Conservation (phyloP, 2,888 invertebrate species). For the Archaeoteleia sp. region DNA sequence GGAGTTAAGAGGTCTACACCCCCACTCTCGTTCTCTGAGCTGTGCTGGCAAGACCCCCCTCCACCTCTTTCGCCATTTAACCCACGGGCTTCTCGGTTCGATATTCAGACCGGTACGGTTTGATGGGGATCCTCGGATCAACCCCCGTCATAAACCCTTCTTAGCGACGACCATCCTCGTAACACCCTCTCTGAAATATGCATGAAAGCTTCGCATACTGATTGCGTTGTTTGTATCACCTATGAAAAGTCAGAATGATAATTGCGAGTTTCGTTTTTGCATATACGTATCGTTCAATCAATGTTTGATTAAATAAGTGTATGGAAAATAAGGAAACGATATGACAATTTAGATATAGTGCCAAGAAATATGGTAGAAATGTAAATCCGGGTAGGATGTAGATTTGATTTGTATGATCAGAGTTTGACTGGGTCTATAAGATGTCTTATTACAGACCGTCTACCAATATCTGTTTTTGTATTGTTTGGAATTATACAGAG, state of each 20-base stretch:
- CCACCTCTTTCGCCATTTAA: constrained; percentile 31
- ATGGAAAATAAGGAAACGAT: too few species aligned
- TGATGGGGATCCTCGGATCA: constrained; percentile 74
- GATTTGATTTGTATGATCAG: too few species aligned
- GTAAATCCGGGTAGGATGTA: too few species aligned
- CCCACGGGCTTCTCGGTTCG: constrained; percentile 61
- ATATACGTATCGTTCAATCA: too few species aligned
- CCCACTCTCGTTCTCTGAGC: constrained; percentile 28
- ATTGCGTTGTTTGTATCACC: constrained; percentile 73
- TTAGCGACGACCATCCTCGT: constrained; percentile 68
- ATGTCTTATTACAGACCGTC: too few species aligned
- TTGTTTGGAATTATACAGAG: too few species aligned
- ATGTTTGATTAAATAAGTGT: too few species aligned
- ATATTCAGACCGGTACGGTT: constrained; percentile 72
- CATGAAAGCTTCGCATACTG: constrained; percentile 73
- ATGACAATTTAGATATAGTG: too few species aligned
- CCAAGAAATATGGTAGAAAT: too few species aligned
- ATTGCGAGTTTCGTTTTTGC: constrained; percentile 37
- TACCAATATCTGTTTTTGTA: too few species aligned
- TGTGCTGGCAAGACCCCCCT: constrained; percentile 15
- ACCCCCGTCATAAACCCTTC: constrained; percentile 75
- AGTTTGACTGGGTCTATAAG: constrained; percentile 33
- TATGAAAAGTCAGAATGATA: constrained; percentile 55
- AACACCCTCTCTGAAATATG: constrained; percentile 70
- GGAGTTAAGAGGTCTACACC: constrained; percentile 73